These are phyloP conservation scores for Papilio polytes DNA, from an alignment of 1,140 invertebrate species.

Conservation along the genomic window DNA sequence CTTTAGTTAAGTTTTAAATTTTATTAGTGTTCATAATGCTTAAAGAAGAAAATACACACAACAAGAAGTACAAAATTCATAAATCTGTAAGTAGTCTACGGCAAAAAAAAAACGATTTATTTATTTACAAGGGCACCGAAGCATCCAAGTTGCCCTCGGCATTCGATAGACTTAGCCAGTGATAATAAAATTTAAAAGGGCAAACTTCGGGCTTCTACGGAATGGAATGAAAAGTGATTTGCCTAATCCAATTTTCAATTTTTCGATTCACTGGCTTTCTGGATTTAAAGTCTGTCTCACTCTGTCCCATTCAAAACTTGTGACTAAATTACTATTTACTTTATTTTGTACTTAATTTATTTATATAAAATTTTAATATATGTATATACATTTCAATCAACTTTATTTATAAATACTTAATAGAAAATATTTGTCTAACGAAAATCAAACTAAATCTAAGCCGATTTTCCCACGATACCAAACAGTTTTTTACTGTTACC, in stretches of 20 bases:
- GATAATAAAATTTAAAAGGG: constrained; percentile 82
- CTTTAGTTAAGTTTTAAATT: too few species aligned
- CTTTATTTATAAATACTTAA: too few species aligned
- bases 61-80: neutral
- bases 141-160: neutral
- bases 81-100: neutral
- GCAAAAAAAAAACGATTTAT: neutral
- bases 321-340: constrained; percentile 10
- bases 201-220: constrained; percentile 76
- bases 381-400: too few species aligned
- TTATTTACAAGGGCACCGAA: constrained; percentile 24
- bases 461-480: too few species aligned
- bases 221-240: constrained; percentile 82
- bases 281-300: constrained; percentile 56
- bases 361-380: too few species aligned
- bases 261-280: constrained; percentile 70
- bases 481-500: too few species aligned
- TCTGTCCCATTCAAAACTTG: neutral
- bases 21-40: neutral
- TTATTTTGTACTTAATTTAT: neutral
- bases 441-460: too few species aligned
- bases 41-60: neutral
- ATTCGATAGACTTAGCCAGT: constrained; percentile 40
- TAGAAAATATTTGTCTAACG: too few species aligned
- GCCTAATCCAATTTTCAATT: constrained; percentile 82